Percentiles rank a stretch among this genome's conserved stretches.
Evolutionary conservation across 2,113 vertebrate genomes (phyloP).

Genomic region (Melierax canorus): DNA sequence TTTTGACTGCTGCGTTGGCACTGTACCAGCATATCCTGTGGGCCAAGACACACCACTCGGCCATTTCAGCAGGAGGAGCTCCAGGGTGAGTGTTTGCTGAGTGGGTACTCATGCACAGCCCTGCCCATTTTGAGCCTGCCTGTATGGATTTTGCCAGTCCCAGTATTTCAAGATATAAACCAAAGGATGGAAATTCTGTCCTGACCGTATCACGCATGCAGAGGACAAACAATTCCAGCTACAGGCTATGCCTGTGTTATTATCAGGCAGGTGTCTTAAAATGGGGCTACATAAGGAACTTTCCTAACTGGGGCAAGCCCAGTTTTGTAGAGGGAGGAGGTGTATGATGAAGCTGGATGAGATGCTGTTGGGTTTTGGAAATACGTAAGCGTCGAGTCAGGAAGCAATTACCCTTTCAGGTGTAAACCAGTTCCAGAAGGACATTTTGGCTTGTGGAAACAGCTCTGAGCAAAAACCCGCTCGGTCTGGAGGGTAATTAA

Average conservation of each 20-base stretch:
- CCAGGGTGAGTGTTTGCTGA: neutral
- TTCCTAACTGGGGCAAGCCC: neutral
- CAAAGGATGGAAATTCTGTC: neutral
- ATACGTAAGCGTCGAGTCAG: neutral
- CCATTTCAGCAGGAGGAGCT: neutral
- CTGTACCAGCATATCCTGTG: neutral
- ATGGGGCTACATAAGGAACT: neutral
- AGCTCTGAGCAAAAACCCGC: neutral
- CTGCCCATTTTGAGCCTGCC: neutral
- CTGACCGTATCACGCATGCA: neutral
- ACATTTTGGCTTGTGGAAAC: constrained; percentile 23
- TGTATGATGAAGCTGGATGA: neutral
- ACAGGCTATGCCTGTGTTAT: neutral
- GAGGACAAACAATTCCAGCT: neutral
- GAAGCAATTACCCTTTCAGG: constrained; percentile 49
- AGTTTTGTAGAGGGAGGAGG: neutral
- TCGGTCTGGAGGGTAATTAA: constrained; percentile 43
- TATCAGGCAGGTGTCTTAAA: neutral
- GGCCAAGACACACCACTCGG: neutral
- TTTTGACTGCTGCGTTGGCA: neutral
- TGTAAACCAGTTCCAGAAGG: constrained; percentile 41
- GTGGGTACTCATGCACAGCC: neutral
- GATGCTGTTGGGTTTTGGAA: neutral
- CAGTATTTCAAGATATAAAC: neutral
- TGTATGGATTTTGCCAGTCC: neutral